Evolutionary conservation across 2,888 invertebrate genomes (phyloP), one percentile per base, ranked within the genome.

Genomic region (Phyto melanocephala): DNA sequence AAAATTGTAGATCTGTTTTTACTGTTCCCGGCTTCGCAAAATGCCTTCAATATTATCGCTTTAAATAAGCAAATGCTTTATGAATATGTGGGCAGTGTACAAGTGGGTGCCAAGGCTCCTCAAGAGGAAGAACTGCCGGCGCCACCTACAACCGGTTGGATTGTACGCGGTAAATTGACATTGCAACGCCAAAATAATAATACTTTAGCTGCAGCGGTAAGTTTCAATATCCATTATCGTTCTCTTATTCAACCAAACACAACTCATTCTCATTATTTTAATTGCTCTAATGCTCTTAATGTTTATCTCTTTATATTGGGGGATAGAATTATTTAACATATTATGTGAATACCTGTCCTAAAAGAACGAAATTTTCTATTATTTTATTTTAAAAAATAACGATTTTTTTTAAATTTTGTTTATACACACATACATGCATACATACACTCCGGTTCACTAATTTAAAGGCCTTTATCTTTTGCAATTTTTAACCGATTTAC

Each of bases 21-120:
- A 84, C 83, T 85, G 63, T 84, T 88, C 81, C 83, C 80, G 71
- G 80, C 79, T 13, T 76, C 80, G 35, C 72, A 82, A 71, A 87
- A 86, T 86, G 86, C 89, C 70, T 90, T 91, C 85, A 88, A 90
- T 86, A 88, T 91, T 80, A 90, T 90, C 82, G 91, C 88, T 67
- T 84, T 90, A 84, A 89, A 91, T 84, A 90, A 90, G 85, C 91
- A 91, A 87, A 90, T 90, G 88, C 88, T 91, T n/a, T 91, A 91
- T 86, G 91, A 91, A 80, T 91, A 91, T 87, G 90, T 88, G 62
- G 91, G 91, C 80, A 90, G 88, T 75, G 91, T 91, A 40, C 87
- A 88, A 20, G 91, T 91, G 40, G 91, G 91, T 65, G 91, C 91
- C 7, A 90, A 91, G 85, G 88, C 91, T 40, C 91, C 90, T 79